Evolutionary conservation across 1,140 invertebrate genomes (phyloP).

Genomic region (Druon quercuslanigerum): DNA sequence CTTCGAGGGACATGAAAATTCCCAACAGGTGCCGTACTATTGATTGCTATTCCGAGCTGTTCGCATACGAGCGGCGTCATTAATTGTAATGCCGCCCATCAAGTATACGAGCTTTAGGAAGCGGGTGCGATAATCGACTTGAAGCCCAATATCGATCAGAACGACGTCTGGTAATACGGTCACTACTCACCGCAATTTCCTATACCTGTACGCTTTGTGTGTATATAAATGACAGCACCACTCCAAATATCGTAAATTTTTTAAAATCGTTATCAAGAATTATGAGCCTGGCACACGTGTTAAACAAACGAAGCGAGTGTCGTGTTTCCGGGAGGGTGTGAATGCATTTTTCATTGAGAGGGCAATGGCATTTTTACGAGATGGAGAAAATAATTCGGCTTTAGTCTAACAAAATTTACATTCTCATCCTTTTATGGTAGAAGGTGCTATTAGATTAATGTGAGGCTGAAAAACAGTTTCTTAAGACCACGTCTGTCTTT

Average conservation of each 20-base stretch:
- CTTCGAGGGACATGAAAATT: slow-evolving; percentile 54
- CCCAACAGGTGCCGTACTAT: slow-evolving; percentile 59
- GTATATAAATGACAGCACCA: slow-evolving; percentile 14
- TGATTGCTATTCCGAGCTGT: slow-evolving; percentile 62
- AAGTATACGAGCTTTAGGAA: slow-evolving; percentile 56
- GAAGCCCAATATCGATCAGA: slow-evolving; percentile 60
- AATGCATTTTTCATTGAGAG: neutral
- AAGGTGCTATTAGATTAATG: no score
- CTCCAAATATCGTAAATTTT: slow-evolving; percentile 22
- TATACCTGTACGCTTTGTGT: neutral
- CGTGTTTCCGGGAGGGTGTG: neutral
- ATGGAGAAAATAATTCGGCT: no score
- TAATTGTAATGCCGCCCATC: slow-evolving; percentile 65
- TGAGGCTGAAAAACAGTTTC: no score
- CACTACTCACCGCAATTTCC: neutral
- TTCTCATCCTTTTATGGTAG: no score
- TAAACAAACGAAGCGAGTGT: neutral
- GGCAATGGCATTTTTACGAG: no score
- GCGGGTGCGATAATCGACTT: slow-evolving; percentile 56
- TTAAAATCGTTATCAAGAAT: neutral
- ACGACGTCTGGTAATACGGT: neutral
- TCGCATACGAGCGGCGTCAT: slow-evolving; percentile 56
- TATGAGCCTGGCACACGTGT: neutral
- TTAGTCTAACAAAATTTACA: no score
- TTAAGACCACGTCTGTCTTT: no score